Evolutionary conservation across 2,797 vertebrate genomes (phyloP), one percentile per base, ranked within the genome.

Genomic region (Halcyon smyrnensis): DNA sequence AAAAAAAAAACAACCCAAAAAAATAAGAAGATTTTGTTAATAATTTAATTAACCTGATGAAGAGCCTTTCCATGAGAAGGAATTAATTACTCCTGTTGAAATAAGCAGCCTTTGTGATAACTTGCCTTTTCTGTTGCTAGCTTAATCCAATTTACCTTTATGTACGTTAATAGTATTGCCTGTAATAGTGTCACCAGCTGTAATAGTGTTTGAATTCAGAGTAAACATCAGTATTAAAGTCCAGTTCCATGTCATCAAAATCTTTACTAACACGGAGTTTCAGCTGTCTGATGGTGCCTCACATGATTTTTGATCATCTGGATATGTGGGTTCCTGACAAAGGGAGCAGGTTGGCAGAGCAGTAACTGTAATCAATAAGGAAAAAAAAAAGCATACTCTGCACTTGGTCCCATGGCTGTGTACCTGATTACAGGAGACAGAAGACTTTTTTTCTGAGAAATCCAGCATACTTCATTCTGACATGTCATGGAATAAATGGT

Each of bases 1-100:
- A 57, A 30, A 20, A 25, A 60, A 39, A 27, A 37, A 13, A 28
- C 17, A 17, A 10, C 20, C 9, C 16, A 14, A 63, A 48, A 34
- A 20, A 15, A 25, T 17, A 75, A 76, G 27, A 75, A 77, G 50
- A 91, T 46, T 86, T 8, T 69, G 36, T 36, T 90, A 86, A 53
- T 82, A 79, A 76, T 87, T 90, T 73, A 91, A 91, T 91, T 88
- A 79, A 69, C 21, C 28, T 59, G 27, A 86, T 93, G 45, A 88
- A 91, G 43, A 90, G 69, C 32, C 6, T 86, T 89, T 91, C 73
- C 28, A 82, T 50, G 70, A 82, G 79, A 76, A 48, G 15, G 36
- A 32, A 89, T 95, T 93, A 91, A 45, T 67, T 76, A 95, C 88
- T n/a, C 17, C 9, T 82, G 24, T 65, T 91, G 80, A 93, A 91